Evolutionary conservation across 1,140 invertebrate genomes (phyloP).

Genomic region (Marisa cornuarietis): DNA sequence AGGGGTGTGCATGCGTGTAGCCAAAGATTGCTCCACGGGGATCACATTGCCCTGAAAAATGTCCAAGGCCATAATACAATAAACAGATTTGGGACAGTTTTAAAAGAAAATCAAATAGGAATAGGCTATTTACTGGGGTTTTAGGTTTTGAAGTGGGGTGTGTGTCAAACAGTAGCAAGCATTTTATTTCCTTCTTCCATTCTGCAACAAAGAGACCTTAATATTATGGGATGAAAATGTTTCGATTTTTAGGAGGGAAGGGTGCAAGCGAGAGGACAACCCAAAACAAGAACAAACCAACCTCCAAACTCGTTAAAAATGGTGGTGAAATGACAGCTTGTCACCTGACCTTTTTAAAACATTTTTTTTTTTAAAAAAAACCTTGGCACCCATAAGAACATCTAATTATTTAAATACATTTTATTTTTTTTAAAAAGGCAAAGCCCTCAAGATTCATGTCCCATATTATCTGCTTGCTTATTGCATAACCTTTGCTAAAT

Average conservation of each 20-base stretch:
- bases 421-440: background rate
- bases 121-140: too few relatives aligned
- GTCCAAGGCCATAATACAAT: constrained; percentile 12
- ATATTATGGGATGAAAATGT: background rate
- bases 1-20: constrained; percentile 41
- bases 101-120: too few relatives aligned
- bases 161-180: too few relatives aligned
- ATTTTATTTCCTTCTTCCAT: background rate
- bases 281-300: too few relatives aligned
- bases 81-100: background rate
- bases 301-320: background rate
- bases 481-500: background rate
- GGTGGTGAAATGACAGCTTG: too few relatives aligned
- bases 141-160: too few relatives aligned
- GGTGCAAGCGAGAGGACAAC: too few relatives aligned
- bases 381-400: background rate
- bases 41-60: constrained; percentile 46
- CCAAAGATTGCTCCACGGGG: constrained; percentile 45
- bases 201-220: background rate
- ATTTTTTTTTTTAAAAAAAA: too few relatives aligned
- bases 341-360: too few relatives aligned
- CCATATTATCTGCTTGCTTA: constrained; percentile 1
- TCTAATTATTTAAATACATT: background rate
- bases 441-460: constrained; percentile 6
- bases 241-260: too few relatives aligned